These are phyloP conservation scores for Gymnothorax reevesii DNA, from an alignment of 2,797 vertebrate species.

Conservation along the genomic window DNA sequence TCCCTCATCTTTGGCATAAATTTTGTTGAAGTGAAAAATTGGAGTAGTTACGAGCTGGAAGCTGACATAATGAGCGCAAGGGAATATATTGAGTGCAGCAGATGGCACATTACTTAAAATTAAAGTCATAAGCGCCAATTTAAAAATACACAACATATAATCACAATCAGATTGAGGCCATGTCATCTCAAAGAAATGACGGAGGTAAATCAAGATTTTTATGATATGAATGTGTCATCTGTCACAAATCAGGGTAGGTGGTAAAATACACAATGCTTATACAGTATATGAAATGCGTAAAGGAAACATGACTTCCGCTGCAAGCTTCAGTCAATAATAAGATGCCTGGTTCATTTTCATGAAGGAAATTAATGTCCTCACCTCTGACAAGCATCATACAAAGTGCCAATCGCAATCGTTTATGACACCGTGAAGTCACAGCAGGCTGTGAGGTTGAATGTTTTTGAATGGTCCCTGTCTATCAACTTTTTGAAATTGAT, in stretches of 20 bases:
- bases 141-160: neutral
- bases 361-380: neutral
- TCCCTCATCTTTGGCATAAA: neutral
- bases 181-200: neutral
- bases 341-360: neutral
- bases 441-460: neutral
- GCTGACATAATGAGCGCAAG: neutral
- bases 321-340: too few species aligned
- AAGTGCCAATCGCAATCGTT: neutral
- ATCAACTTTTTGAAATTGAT: neutral
- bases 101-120: neutral
- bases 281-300: too few species aligned
- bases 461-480: neutral
- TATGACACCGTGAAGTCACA: neutral
- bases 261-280: neutral
- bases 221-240: neutral
- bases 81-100: neutral
- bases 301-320: neutral
- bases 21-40: conserved; percentile 18
- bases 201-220: neutral
- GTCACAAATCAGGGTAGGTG: neutral
- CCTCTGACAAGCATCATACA: neutral
- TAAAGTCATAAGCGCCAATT: neutral
- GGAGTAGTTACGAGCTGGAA: neutral
- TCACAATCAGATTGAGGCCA: neutral